Evolutionary conservation across 2,113 vertebrate species (phyloP), one percentile per base, ranked within the genome.

Genomic region (Nyctereutes procyonoides): DNA sequence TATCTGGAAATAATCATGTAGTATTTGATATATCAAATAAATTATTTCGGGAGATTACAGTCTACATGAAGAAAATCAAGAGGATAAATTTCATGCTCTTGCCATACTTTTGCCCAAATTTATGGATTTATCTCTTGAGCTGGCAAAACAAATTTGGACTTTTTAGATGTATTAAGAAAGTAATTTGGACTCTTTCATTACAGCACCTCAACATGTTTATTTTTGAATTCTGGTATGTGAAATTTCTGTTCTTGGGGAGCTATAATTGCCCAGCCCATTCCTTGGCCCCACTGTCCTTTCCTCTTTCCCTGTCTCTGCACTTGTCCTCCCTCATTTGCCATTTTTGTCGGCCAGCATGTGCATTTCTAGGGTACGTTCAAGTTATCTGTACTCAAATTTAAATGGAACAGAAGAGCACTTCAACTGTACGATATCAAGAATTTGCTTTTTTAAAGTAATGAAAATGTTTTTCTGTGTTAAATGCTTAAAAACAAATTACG

Each of bases 31-130:
- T 38, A 67, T 53, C 28, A 73, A 91, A 83, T 80, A 89, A 93
- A 80, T 97, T 95, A 62, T 97, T 96, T 95, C 77, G 32, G 85
- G 93, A 97, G 74, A 93, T 76, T 93, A 62, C 69, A n/a, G 13
- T 93, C 55, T 95, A 13, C 28, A 20, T 58, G 94, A 84, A 93
- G 97, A 97, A 76, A 83, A 94, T 19, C 51, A 73, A 82, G 55
- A 48, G 28, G 32, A 58, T 73, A 56, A 77, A n/a, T 86, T 95
- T 88, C 30, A 11, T 81, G 67, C 20, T 55, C 4, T 90, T 51
- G 35, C 53, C 55, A 53, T 5, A 51, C n/a, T 11, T 88, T 86
- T 92, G 26, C 19, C 65, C 24, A 53, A 62, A 62, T 67, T 87
- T 93, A 38, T 63, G 20, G 16, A 32, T 84, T 93, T 8, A 32